Conservation (phyloP, 2,888 invertebrate genomes). For the Ectobius pallidus region DNA sequence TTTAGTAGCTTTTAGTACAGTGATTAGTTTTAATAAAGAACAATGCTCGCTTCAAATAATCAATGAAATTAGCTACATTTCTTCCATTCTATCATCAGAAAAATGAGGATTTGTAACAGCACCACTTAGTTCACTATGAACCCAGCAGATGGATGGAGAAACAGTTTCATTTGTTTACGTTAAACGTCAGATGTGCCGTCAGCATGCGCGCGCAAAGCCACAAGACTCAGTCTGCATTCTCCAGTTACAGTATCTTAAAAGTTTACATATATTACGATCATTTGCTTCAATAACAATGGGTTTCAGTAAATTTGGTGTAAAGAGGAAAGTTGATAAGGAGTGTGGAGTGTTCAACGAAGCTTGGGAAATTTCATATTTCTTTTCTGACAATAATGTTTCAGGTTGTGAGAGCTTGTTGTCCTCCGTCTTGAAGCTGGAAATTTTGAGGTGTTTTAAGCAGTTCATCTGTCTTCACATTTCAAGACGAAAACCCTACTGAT, state of each 20-base stretch:
- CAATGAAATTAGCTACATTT: background rate
- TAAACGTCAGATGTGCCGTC: background rate
- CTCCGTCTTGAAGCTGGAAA: too few relatives aligned
- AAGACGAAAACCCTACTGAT: too few relatives aligned
- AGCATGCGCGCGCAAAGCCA: background rate
- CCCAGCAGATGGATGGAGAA: background rate
- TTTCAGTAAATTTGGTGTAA: background rate
- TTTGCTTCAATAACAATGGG: background rate
- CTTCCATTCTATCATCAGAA: background rate
- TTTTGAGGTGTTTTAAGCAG: too few relatives aligned
- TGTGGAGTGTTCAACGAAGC: conserved; percentile 1
- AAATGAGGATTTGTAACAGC: background rate
- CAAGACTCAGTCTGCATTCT: background rate
- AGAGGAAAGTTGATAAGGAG: conserved; percentile 11
- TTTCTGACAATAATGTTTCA: conserved; percentile 9
- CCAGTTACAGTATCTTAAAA: too few relatives aligned
- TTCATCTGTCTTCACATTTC: too few relatives aligned
- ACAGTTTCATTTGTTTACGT: too few relatives aligned
- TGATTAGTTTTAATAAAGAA: background rate
- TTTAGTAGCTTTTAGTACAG: background rate
- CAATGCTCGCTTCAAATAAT: conserved; percentile 4
- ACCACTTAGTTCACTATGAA: background rate
- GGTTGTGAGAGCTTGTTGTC: too few relatives aligned
- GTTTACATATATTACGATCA: too few relatives aligned
- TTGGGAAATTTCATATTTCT: background rate